Base-by-base conservation (phyloP, 2,113 vertebrate genomes). In the Anolis carolinensis region DNA sequence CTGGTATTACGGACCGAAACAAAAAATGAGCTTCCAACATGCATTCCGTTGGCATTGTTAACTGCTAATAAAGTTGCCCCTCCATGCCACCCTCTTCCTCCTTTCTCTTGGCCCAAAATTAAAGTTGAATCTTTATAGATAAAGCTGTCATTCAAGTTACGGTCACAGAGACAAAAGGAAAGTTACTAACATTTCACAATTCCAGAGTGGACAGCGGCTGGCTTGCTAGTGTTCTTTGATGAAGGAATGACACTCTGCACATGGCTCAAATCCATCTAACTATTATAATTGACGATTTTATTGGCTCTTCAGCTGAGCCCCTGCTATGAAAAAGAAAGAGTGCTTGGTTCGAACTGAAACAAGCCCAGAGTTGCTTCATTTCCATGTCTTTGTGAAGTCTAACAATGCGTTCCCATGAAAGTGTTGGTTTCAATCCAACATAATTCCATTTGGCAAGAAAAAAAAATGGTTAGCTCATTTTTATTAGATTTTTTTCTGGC, bases 401-500 rank as follows among this genome's bases (percentile, higher is more conserved):
- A 44, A 73, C 21, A 67, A 62, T 39, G 34, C 14, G 44, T 39
- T 39, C 78, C 78, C 20, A 65, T 59, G 34, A 8, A 79, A 79
- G 25, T n/a, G 25, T 13, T 55, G 13, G 48, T 6, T 34, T 72
- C 16, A 6, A 71, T 55, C 32, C 63, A 25, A 50, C n/a, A 68
- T 78, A 11, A 23, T 18, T 27, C 4, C 1, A 20, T 32, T 7
- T 0, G 2, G 2, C 1, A 11, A 44, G 55, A 16, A 59, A 59
- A 55, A 13, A 10, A 9, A 2, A n/a, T 36, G 13, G 23, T 34
- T 2, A 25, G 0, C 1, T 2, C 0, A 39, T 34, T 20, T 30
- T 23, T 59, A 21, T 50, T 4, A 27, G 0, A 1, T 2, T 52
- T n/a, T 52, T n/a, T 65, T 79, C 75, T 59, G 0, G 1, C 13